Percentiles rank a stretch among this genome's conserved stretches.
Conservation (phyloP, 2,797 vertebrate species). For the Cygnus olor region DNA sequence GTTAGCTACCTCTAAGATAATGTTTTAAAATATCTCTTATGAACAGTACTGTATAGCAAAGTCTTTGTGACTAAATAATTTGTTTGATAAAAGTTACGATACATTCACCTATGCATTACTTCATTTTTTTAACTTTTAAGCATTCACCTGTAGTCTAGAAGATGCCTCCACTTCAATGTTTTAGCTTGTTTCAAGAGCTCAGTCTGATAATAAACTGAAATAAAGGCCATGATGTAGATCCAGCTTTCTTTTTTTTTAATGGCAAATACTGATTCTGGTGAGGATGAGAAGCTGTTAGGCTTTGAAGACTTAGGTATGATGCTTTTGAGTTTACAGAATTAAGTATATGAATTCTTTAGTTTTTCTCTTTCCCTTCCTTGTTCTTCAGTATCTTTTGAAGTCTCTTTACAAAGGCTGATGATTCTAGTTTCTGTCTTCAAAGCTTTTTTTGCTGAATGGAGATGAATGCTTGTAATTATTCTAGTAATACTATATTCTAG, state of each 20-base stretch:
- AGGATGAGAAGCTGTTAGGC: not conserved
- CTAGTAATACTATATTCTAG: not conserved
- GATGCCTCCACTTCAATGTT: not conserved
- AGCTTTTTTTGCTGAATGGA: not conserved
- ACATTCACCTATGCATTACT: not conserved
- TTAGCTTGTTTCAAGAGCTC: not conserved
- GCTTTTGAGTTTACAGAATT: not conserved
- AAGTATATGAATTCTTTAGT: not conserved
- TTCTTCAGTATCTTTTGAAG: not conserved
- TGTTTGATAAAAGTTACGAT: not conserved
- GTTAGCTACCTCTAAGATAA: not conserved
- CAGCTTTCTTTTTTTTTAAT: not conserved
- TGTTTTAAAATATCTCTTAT: not conserved
- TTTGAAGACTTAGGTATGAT: not conserved
- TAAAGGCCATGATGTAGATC: accelerated
- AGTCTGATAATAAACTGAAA: not conserved
- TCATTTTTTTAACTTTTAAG: not conserved
- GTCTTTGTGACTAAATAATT: not conserved
- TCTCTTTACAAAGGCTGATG: not conserved
- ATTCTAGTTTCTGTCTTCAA: not conserved
- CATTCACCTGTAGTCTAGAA: not conserved
- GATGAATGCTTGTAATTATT: not conserved
- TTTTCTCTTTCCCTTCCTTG: not conserved
- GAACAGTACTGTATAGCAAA: not conserved
- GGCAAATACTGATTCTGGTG: not conserved